Percentiles rank a stretch among this genome's conserved stretches.
Evolutionary conservation across 2,888 invertebrate species (phyloP).

Genomic region (Dermolepida albohirtum): DNA sequence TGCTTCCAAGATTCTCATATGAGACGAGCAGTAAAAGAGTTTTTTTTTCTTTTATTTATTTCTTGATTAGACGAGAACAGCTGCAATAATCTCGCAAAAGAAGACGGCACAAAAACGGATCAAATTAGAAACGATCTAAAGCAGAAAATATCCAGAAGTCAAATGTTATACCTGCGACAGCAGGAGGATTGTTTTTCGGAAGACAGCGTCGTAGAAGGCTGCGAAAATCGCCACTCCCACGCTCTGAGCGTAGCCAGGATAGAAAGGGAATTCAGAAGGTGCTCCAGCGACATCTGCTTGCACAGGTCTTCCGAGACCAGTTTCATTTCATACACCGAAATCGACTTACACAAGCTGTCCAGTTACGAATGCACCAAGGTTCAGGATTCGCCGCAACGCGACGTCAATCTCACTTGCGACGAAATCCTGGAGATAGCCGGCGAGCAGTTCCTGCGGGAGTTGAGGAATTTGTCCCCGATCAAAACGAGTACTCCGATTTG

Average conservation of each 20-base stretch:
- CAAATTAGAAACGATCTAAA: constrained; percentile 12
- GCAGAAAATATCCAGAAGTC: constrained; percentile 24
- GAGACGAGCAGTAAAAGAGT: too few species aligned
- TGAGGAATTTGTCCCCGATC: constrained; percentile 18
- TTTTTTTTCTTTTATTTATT: not conserved
- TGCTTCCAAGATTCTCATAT: too few species aligned
- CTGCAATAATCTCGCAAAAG: not conserved
- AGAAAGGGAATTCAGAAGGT: constrained; percentile 45
- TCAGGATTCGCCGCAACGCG: constrained; percentile 19
- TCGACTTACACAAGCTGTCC: constrained; percentile 37
- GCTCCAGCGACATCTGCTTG: constrained; percentile 49
- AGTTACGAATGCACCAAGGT: constrained; percentile 36
- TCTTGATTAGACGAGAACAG: not conserved
- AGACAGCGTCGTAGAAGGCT: constrained; percentile 49
- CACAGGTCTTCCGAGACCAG: constrained; percentile 23
- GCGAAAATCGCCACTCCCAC: constrained; percentile 45
- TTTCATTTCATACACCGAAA: constrained; percentile 34
- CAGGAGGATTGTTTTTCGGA: constrained; percentile 39
- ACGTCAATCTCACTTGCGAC: constrained; percentile 42
- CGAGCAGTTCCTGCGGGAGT: constrained; percentile 46
- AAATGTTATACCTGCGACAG: constrained; percentile 2
- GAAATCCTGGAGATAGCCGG: constrained; percentile 52
- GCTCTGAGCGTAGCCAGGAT: constrained; percentile 49
- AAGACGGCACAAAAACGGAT: not conserved
- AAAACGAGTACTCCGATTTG: constrained; percentile 28